Evolutionary conservation across 2,113 vertebrate species (phyloP).

Genomic region (Melanotaenia duboulayi): DNA sequence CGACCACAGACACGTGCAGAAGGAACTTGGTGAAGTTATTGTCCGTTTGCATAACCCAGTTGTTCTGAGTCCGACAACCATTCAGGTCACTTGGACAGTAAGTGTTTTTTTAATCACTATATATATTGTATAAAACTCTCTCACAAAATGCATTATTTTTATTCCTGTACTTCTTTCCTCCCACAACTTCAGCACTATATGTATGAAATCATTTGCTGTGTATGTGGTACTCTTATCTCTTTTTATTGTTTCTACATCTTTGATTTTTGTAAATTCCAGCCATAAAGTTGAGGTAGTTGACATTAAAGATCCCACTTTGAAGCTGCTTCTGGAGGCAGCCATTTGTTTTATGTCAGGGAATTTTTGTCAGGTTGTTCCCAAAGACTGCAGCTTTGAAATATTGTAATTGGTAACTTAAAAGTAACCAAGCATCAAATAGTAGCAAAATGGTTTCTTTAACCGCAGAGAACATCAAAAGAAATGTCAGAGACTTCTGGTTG

Average conservation of each 20-base stretch:
- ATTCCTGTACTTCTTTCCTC: neutral
- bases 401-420: conserved; percentile 70
- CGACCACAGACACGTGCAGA: conserved; percentile 98
- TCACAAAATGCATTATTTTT: neutral
- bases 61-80: conserved; percentile 91
- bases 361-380: conserved; percentile 38
- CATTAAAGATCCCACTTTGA: conserved; percentile 58
- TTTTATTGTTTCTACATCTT: conserved; percentile 32
- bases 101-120: conserved; percentile 58
- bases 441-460: conserved; percentile 61
- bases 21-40: conserved; percentile 95
- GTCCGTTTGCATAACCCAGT: conserved; percentile 94
- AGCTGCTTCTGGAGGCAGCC: conserved; percentile 49
- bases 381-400: conserved; percentile 69
- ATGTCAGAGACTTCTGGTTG: conserved; percentile 72
- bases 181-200: neutral
- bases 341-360: conserved; percentile 57
- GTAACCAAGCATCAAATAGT: conserved; percentile 69
- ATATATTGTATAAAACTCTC: too few species aligned
- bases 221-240: neutral
- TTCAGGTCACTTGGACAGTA: conserved; percentile 98
- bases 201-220: neutral
- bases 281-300: conserved; percentile 38
- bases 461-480: conserved; percentile 46
- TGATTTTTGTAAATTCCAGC: conserved; percentile 40